Base-by-base conservation (phyloP, 1,140 invertebrate species). In the Drosophila pachea region DNA sequence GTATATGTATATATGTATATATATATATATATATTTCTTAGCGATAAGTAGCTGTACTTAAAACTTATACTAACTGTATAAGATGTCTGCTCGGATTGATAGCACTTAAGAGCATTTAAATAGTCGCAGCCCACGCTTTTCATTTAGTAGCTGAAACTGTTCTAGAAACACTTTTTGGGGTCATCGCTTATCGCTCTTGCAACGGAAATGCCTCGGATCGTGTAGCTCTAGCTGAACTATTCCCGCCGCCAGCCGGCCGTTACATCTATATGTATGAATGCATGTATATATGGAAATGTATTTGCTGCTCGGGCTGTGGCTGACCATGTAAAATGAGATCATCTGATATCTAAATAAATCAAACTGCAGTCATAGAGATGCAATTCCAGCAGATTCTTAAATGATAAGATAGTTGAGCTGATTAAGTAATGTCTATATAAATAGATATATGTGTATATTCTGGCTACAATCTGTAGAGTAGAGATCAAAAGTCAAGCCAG, bases 181-280 rank as follows among this genome's bases (percentile, higher is more conserved):
- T 66, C 72, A 71, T 33, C 50, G 47, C 61, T 70, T 86, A 83
- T 83, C 79, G 67, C 65, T 38, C 65, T 73, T 84, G 79, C 79
- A 83, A 79, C 79, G 79, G 79, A 83, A 83, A 67, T 59, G 52
- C 8, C 29, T 16, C 43, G 38, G 36, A 55, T 50, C 42, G 22
- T 59, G 53, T 52, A 45, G 43, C 64, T 50, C 35, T 67, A 40
- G 59, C 33, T 47, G 22, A 14, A 33, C 47, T 47, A 47, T 47
- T 35, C 32, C 32, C 12, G 7, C n/a, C 54, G 53, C 50, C n/a
- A 64, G 53, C 50, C 36, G 50, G 54, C 9, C 43, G 35, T 47
- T 45, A 29, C 12, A 54, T 47, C 33, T 38, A 36, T 32, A 53
- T 7, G 35, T 53, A 32, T 31, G 38, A 43, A 14, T 7, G 7